Percentiles rank a stretch among this genome's conserved stretches.
Evolutionary conservation across 2,797 vertebrate genomes (phyloP).

Genomic region (Danio jaintianensis): DNA sequence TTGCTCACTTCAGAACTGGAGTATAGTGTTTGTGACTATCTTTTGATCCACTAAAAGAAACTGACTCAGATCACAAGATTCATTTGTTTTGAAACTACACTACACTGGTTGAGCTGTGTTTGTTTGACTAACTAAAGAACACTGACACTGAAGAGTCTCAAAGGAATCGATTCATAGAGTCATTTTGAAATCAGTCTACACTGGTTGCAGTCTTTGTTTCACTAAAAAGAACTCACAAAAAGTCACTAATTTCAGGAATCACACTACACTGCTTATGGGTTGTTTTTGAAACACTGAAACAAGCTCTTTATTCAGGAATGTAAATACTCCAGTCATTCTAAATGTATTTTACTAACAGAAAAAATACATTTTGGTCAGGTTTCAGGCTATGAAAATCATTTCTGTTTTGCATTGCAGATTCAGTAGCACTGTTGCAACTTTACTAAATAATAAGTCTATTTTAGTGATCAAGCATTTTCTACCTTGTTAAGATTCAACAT

Average conservation of each 20-base stretch:
- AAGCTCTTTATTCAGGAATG: no score
- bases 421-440: neutral
- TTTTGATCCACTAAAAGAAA: neutral
- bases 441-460: neutral
- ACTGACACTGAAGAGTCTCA: neutral
- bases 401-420: neutral
- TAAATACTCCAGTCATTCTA: no score
- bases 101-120: neutral
- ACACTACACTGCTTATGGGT: neutral
- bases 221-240: neutral
- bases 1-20: neutral
- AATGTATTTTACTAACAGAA: no score
- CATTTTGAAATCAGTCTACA: neutral
- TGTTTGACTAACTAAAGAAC: neutral
- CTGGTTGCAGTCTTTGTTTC: neutral
- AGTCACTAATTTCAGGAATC: neutral
- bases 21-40: no score
- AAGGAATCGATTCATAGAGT: neutral
- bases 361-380: no score
- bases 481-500: neutral
- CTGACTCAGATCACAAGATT: neutral
- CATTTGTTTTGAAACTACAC: neutral
- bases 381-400: no score
- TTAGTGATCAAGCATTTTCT: neutral
- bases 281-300: no score